These are phyloP conservation scores for Leptinotarsa texana DNA, from an alignment of 1,140 invertebrate genomes.

Conservation along the genomic window DNA sequence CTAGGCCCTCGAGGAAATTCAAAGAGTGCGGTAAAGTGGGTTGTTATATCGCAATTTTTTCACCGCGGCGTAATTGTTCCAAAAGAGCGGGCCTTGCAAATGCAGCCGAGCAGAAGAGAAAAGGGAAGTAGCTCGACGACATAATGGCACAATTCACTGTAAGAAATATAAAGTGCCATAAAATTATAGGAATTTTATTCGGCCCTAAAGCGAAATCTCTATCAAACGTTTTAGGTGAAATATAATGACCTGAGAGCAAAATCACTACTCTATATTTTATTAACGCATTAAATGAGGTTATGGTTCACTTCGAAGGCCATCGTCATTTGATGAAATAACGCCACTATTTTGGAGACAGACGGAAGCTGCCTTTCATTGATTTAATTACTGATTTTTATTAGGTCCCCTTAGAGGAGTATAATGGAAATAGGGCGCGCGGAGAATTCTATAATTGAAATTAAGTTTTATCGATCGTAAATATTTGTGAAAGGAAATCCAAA, in stretches of 20 bases:
- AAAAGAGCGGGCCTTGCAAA: constrained; percentile 30
- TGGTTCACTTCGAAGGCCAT: constrained; percentile 28
- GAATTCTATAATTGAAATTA: neutral
- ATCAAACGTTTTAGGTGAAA: constrained; percentile 50
- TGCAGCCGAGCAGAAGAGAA: constrained; percentile 35
- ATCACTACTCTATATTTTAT: constrained; percentile 42
- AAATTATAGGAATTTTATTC: constrained; percentile 54
- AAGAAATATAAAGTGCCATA: constrained; percentile 52
- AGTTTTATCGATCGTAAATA: neutral
- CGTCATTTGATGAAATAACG: neutral
- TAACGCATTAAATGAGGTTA: constrained; percentile 43
- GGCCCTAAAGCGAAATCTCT: constrained; percentile 47
- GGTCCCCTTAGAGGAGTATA: neutral
- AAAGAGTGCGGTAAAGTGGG: neutral
- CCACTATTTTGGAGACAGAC: constrained; percentile 4
- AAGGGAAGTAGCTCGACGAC: constrained; percentile 44
- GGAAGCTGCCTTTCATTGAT: neutral
- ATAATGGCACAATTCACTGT: constrained; percentile 50
- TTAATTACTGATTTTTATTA: constrained; percentile 1
- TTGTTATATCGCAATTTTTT: constrained; percentile 5
- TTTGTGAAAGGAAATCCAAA: too few relatives aligned
- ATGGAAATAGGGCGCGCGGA: neutral
- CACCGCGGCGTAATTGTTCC: constrained; percentile 30
- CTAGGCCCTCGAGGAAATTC: neutral
- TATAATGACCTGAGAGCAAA: constrained; percentile 48